phyloP scores from a whole-genome alignment of 2,888 invertebrate species.

The Cosmia pyralina region DNA sequence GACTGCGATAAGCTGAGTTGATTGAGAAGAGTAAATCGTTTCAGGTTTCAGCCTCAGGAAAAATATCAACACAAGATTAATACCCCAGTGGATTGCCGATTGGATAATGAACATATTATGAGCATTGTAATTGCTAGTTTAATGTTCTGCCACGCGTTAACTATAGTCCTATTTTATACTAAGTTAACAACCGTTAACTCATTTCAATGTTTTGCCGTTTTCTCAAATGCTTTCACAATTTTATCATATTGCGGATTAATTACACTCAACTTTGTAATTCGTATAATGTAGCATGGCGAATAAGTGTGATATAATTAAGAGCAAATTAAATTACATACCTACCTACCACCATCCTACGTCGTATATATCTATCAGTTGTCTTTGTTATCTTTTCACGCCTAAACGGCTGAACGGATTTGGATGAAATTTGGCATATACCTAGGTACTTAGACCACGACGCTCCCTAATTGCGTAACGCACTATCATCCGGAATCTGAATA shows the following conservation, averaged over 20 bases:
- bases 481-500: no score
- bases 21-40: not conserved
- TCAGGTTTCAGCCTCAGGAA: not conserved
- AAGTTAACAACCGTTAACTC: slow-evolving; percentile 36
- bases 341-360: no score
- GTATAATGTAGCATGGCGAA: slow-evolving; percentile 12
- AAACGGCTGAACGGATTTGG: no score
- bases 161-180: slow-evolving; percentile 23
- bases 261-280: slow-evolving; percentile 23
- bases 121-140: slow-evolving; percentile 1
- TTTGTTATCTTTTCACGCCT: no score
- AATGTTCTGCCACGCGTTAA: slow-evolving; percentile 21
- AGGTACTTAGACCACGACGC: no score
- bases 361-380: no score
- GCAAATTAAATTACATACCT: no score
- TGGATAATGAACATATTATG: not conserved
- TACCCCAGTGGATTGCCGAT: not conserved
- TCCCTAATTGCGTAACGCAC: no score
- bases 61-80: slow-evolving; percentile 9
- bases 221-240: slow-evolving; percentile 61
- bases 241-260: slow-evolving; percentile 46
- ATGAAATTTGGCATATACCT: no score
- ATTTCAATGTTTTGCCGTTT: slow-evolving; percentile 42
- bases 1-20: no score
- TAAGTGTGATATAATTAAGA: no score